phyloP scores from a whole-genome alignment of 2,888 invertebrate genomes.

The Drosophila mercatorum region DNA sequence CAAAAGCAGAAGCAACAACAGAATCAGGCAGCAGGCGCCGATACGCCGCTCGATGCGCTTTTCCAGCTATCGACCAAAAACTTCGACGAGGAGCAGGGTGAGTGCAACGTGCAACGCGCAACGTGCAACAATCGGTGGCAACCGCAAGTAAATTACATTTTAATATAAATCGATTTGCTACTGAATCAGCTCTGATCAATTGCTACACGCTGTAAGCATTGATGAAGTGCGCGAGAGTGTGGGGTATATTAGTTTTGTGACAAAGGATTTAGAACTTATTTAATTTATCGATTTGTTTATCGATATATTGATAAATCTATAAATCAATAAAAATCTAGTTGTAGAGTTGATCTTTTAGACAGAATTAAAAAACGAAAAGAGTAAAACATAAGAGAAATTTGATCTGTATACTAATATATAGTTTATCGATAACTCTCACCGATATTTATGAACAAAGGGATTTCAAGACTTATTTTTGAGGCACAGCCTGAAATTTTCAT shows the following conservation, averaged over 20 bases:
- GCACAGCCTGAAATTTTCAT: no score
- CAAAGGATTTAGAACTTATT: no score
- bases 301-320: no score
- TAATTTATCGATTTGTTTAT: no score
- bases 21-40: slow-evolving; percentile 66
- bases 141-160: slow-evolving; percentile 74
- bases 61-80: slow-evolving; percentile 99
- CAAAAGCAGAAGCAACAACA: slow-evolving; percentile 2
- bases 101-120: slow-evolving; percentile 81
- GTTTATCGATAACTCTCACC: no score
- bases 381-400: no score
- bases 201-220: background rate
- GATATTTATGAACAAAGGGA: no score
- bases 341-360: no score
- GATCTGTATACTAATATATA: no score
- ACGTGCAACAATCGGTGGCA: slow-evolving; percentile 44
- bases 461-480: no score
- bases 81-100: slow-evolving; percentile 95
- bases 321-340: no score
- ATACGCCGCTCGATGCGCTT: slow-evolving; percentile 96
- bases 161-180: slow-evolving; percentile 68
- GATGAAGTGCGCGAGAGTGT: background rate
- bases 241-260: background rate
- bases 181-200: slow-evolving; percentile 30
- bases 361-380: no score